These are phyloP conservation scores for Pionites leucogaster DNA, from an alignment of 2,113 vertebrate genomes.

Conservation along the genomic window DNA sequence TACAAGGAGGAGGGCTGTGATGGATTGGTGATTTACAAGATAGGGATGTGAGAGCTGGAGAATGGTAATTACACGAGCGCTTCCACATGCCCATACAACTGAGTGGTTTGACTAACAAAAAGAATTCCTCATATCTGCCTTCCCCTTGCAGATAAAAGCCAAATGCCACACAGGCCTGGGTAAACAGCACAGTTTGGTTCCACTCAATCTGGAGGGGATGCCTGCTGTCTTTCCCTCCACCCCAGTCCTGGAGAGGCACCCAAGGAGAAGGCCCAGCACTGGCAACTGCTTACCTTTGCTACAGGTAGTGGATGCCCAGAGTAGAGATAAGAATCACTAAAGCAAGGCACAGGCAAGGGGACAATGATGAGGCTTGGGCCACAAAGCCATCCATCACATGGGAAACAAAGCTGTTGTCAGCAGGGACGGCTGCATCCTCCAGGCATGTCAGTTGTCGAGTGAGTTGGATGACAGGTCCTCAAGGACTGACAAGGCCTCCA, in stretches of 20 bases:
- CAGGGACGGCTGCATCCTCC: constrained; percentile 68
- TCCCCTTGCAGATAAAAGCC: constrained; percentile 62
- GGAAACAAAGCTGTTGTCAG: constrained; percentile 84
- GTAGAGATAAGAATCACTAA: constrained; percentile 79
- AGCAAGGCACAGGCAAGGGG: constrained; percentile 50
- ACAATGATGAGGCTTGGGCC: constrained; percentile 76
- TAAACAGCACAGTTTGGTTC: constrained; percentile 40
- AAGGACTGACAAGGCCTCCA: neutral
- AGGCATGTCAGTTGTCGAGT: constrained; percentile 66
- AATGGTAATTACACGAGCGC: constrained; percentile 39
- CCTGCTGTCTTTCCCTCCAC: neutral
- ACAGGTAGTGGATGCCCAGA: constrained; percentile 27
- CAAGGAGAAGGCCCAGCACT: constrained; percentile 4
- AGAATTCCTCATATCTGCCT: constrained; percentile 60
- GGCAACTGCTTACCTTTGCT: constrained; percentile 64
- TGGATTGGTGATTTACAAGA: constrained; percentile 83
- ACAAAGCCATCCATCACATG: constrained; percentile 81
- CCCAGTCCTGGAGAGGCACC: neutral
- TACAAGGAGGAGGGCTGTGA: constrained; percentile 77
- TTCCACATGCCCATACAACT: constrained; percentile 48
- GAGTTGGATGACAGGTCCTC: constrained; percentile 54
- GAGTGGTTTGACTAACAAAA: constrained; percentile 56
- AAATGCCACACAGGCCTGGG: constrained; percentile 25
- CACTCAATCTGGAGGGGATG: neutral
- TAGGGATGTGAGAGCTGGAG: constrained; percentile 74